Evolutionary conservation across 2,888 invertebrate genomes (phyloP), one percentile per base, ranked within the genome.

Genomic region (Tenthredo livida): DNA sequence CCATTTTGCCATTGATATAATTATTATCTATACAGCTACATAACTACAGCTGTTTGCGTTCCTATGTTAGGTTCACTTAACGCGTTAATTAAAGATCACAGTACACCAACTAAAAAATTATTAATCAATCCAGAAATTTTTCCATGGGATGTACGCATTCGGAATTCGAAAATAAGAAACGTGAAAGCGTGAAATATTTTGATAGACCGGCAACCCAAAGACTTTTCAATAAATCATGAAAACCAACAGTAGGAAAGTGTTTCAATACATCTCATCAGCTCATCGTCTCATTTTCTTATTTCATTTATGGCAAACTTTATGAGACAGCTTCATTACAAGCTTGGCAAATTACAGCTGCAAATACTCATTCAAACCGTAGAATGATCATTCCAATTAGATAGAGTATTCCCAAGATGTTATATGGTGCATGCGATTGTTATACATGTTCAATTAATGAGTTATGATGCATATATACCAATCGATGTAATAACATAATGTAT

Each of bases 1-100:
- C 85, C 86, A 86, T 86, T 87, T 84, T 85, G 67, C 84, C 86
- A 86, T 86, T 85, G 70, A 85, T 72, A 43, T 37, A 47, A 40
- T 33, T 84, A 40, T 40, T 40, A 33, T 58, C 70, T 72, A 61
- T n/a, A 84, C 54, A n/a, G 17, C 70, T 72, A 70, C 54, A 29
- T 40, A 73, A 47, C 84, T 50, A 43, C 33, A 84, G 47, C 75
- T 54, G 77, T 43, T 65, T 65, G 33, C 33, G 67, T 84, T n/a
- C 43, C 47, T 65, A 77, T 84, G 50, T 77, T 43, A 84, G 67
- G 67, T 50, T 83, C 83, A 83, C 83, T 77, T 25, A 77, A 33
- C 12, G 43, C 43, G 10, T 43, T n/a, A n/a, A 4, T 67, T 67
- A 3, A 67, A 33, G 15, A 17, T 67, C 10, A 10, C 7, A 33